Evolutionary conservation across 30 jellyfish, hydroid and myxozoan species (phyloP), one percentile per base, ranked within the genome.

Genomic region (Chrysaora quinquecirrha): DNA sequence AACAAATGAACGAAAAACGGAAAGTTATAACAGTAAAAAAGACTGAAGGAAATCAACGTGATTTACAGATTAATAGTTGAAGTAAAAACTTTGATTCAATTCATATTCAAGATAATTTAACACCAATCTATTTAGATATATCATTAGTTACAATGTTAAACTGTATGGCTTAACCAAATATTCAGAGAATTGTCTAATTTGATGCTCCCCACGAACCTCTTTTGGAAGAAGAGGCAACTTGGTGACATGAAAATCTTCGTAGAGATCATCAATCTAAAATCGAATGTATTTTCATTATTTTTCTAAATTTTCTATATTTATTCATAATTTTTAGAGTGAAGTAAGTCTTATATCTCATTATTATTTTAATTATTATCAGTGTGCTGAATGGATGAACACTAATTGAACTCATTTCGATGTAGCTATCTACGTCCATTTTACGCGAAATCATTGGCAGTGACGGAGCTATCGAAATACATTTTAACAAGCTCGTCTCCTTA

Each of bases 141-240:
- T n/a, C n/a, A n/a, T n/a, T n/a, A n/a, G n/a, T n/a, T n/a, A n/a
- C n/a, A 43, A 43, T 43, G 16, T 52, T 52, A 2, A 52, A 14
- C 23, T 22, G 60, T 67, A 93, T 0, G 98, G 98, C 35, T 75
- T 73, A 3, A 87, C 84, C 28, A 94, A 79, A 58, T 78, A 70
- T 58, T 76, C 75, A 30, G 99, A 94, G 52, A 87, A 94, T 33
- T 77, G 89, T 48, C 76, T 86, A 4, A 94, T 71, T 22, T 85
- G 93, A 46, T 82, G 83, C 6, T 87, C 76, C 16, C 99, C 99
- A 35, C 99, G 91, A 16, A 94, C 99, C 73, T 94, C 99, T 48
- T 54, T 70, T n/a, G 95, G 99, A 21, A 94, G 88, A 14, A 94
- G 90, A 9, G 97, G 97, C 65, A 89, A 78, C 67, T 87, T 94